Conservation (phyloP, 2,888 invertebrate genomes). For the Apotomis capreana region DNA sequence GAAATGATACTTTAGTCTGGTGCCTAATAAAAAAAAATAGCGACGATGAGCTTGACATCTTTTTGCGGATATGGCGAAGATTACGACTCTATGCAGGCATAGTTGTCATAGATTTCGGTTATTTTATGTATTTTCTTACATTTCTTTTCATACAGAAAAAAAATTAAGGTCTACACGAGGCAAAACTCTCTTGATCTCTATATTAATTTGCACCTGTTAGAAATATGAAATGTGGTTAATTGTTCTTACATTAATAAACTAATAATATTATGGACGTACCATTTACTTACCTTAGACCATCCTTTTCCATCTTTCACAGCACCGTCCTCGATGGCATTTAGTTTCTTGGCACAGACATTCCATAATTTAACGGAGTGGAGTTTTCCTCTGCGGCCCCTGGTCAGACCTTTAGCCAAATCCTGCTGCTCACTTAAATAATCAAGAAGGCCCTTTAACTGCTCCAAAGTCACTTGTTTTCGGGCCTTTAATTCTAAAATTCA, state of each 20-base stretch:
- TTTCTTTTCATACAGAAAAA: too few species aligned
- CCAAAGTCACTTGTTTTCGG: slow-evolving; percentile 56
- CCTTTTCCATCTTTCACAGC: slow-evolving; percentile 64
- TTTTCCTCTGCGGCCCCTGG: slow-evolving; percentile 60
- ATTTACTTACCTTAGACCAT: slow-evolving; percentile 66
- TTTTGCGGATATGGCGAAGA: too few species aligned
- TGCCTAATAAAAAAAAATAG: too few species aligned
- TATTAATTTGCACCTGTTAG: too few species aligned
- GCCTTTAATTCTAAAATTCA: slow-evolving; percentile 51
- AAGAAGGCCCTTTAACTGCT: slow-evolving; percentile 59
- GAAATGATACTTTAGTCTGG: too few species aligned
- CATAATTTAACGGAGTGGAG: slow-evolving; percentile 61
- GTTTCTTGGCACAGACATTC: slow-evolving; percentile 63
- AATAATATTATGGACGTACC: neutral
- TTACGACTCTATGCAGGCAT: too few species aligned
- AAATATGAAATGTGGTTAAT: neutral
- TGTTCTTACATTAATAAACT: too few species aligned
- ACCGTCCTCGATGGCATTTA: slow-evolving; percentile 58
- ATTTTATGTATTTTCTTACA: too few species aligned
- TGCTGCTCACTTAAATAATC: slow-evolving; percentile 64
- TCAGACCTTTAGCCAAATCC: slow-evolving; percentile 60
- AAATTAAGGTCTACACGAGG: too few species aligned
- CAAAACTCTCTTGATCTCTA: too few species aligned
- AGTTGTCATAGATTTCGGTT: too few species aligned
- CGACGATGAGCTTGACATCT: too few species aligned